Evolutionary conservation across 1,140 invertebrate species (phyloP).

Genomic region (Potamilus streckersoni): DNA sequence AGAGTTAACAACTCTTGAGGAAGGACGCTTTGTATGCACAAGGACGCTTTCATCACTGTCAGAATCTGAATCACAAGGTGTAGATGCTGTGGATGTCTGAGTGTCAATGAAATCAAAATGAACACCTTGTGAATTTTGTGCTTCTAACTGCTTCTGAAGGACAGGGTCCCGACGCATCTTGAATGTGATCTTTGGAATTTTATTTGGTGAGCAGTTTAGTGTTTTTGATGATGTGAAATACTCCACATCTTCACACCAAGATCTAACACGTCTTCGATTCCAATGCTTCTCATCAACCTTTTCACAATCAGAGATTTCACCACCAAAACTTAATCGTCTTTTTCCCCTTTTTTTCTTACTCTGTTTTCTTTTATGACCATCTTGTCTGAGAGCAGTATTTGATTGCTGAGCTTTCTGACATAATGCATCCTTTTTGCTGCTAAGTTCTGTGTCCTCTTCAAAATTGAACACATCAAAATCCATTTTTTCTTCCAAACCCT

Average conservation of each 20-base stretch:
- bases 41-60: no score
- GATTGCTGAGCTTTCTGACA: no score
- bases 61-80: not conserved
- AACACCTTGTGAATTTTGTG: slow-evolving; percentile 26
- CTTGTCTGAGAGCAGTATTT: not conserved
- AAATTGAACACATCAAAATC: no score
- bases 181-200: slow-evolving; percentile 48
- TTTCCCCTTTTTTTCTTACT: slow-evolving; percentile 16
- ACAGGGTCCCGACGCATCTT: slow-evolving; percentile 41
- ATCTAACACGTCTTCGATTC: not conserved
- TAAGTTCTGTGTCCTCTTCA: no score
- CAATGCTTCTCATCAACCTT: no score
- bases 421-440: no score
- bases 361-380: not conserved
- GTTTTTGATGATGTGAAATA: slow-evolving; percentile 12
- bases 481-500: no score
- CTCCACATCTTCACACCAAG: slow-evolving; percentile 5
- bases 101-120: slow-evolving; percentile 27
- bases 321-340: slow-evolving; percentile 19
- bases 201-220: slow-evolving; percentile 29
- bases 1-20: no score
- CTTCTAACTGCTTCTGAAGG: slow-evolving; percentile 30
- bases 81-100: slow-evolving; percentile 7
- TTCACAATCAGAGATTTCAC: not conserved
- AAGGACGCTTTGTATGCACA: no score